Conservation (phyloP, 2,888 invertebrate genomes). For the Tipula confusa region DNA sequence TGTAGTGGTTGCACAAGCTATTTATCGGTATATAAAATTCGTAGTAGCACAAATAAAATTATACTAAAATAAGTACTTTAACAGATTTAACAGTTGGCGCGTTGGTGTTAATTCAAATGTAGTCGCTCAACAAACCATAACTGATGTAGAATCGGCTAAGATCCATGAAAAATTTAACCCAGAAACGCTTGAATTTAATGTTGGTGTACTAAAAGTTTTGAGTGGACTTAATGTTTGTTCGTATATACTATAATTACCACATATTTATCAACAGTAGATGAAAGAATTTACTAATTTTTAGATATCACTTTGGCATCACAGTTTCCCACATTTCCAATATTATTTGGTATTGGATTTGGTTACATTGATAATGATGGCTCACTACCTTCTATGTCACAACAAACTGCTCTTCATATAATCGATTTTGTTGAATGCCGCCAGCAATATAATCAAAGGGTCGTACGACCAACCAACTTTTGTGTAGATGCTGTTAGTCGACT, state of each 20-base stretch:
- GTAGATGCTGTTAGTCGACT: background rate
- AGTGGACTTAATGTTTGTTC: background rate
- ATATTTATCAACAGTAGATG: too few species aligned
- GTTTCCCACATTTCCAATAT: background rate
- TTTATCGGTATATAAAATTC: background rate
- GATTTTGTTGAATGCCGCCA: background rate
- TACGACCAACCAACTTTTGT: background rate
- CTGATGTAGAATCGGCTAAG: background rate
- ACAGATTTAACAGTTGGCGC: background rate
- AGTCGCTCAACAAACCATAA: background rate
- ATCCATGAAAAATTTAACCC: background rate
- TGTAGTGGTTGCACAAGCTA: background rate
- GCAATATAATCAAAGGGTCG: background rate
- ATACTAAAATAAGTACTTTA: background rate
- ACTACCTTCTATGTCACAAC: background rate
- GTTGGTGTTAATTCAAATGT: background rate
- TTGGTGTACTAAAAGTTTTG: background rate
- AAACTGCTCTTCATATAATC: background rate
- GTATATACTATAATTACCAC: too few species aligned
- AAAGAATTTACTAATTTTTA: too few species aligned
- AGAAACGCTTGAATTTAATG: background rate
- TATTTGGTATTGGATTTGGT: slow-evolving; percentile 21
- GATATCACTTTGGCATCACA: background rate
- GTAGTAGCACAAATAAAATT: too few species aligned
- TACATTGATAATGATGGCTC: background rate